These are phyloP conservation scores for Okapia johnstoni DNA, from an alignment of 2,113 vertebrate species.

Conservation along the genomic window DNA sequence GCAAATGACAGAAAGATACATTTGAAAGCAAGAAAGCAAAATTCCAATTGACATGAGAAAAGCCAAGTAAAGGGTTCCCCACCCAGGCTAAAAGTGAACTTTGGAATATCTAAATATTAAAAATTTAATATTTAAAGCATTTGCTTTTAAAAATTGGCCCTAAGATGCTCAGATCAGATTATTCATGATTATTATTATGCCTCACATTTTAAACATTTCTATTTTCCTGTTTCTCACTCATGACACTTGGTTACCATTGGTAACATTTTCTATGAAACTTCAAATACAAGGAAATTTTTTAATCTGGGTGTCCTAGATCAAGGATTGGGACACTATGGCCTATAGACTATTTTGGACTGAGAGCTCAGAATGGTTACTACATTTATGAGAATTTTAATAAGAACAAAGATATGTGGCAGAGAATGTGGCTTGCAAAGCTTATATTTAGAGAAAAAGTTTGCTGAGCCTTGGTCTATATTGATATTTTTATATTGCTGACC, in stretches of 20 bases:
- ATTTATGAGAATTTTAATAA: not conserved
- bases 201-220: not conserved
- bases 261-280: not conserved
- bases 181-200: not conserved
- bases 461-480: not conserved
- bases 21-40: not conserved
- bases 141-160: not conserved
- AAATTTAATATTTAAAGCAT: not conserved
- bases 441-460: not conserved
- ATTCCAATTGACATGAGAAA: not conserved
- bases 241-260: not conserved
- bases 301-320: not conserved
- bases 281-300: not conserved
- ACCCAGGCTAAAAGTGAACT: not conserved
- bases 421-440: not conserved
- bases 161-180: not conserved
- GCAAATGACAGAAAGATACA: not conserved
- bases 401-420: not conserved
- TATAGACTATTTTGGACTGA: not conserved
- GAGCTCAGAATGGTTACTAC: not conserved
- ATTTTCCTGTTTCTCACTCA: not conserved
- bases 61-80: not conserved
- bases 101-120: not conserved
- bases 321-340: not conserved
- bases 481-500: not conserved